Percentiles rank a stretch among this genome's conserved stretches.
These are phyloP conservation scores for Spinibarbus caldwelli DNA, from an alignment of 2,797 vertebrate genomes.

Conservation along the genomic window DNA sequence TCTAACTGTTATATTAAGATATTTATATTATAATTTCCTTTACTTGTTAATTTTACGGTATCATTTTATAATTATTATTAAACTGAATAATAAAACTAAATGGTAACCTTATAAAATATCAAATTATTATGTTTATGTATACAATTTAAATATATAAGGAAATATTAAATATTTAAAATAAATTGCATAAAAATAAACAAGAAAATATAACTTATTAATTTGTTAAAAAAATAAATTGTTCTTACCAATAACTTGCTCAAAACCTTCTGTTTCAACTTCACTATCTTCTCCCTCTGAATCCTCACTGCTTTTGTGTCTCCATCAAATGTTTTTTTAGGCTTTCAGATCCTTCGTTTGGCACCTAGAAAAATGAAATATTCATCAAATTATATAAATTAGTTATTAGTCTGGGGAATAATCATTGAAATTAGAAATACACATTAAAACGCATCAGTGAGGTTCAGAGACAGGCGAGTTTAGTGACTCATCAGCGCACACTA, in stretches of 20 bases:
- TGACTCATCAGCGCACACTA: slow-evolving; percentile 31
- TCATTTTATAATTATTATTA: background rate
- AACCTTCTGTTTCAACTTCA: slow-evolving; percentile 74
- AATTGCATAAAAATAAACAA: background rate
- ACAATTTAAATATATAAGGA: background rate
- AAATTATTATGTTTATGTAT: background rate
- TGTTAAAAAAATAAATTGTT: background rate
- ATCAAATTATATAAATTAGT: slow-evolving; percentile 10
- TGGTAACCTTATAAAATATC: background rate
- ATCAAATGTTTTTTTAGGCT: slow-evolving; percentile 81
- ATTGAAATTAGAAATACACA: background rate
- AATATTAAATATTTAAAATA: background rate
- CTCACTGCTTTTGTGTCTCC: slow-evolving; percentile 61
- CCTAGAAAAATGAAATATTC: slow-evolving; percentile 72
- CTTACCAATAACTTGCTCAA: slow-evolving; percentile 75
- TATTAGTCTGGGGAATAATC: background rate
- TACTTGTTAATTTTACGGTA: background rate
- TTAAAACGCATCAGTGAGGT: background rate
- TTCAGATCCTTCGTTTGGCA: slow-evolving; percentile 74
- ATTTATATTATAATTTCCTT: background rate
- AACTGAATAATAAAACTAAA: background rate
- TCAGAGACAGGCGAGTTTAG: no score
- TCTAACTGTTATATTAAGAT: background rate
- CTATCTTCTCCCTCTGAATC: slow-evolving; percentile 76
- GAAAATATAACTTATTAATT: background rate